Evolutionary conservation across 2,113 vertebrate species (phyloP), one percentile per base, ranked within the genome.

Genomic region (Malurus cyaneus): DNA sequence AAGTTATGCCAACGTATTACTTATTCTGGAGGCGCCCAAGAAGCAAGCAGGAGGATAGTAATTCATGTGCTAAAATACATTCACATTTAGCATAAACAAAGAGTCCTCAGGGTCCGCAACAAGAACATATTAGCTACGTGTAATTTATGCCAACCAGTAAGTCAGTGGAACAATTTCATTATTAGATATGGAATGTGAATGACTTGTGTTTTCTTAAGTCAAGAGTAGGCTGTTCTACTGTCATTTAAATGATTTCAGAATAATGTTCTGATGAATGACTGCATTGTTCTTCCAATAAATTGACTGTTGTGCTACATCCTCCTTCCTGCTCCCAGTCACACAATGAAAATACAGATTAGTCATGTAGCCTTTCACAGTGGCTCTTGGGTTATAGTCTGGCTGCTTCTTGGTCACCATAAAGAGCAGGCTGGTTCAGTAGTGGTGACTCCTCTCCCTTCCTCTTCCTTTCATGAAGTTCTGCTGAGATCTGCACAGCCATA

Each of bases 1-100:
- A 97, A 98, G 97, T 97, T 98, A 98, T 98, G 98, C 98, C 98
- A 98, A 96, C 4, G 78, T 93, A 96, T 98, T 97, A 97, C 92
- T 96, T 97, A 96, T 97, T 97, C 97, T 96, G 96, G 97, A 98
- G 94, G 96, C 95, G 64, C 96, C 95, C 94, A 96, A 97, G 97
- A 97, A 98, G 93, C 92, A 91, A 96, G 96, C 91, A 77, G 94
- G 96, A 96, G 96, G 97, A 96, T 92, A 96, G 97, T 96, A 96
- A 96, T 96, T 97, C 95, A 95, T 97, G 96, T 96, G 93, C 92
- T 94, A 97, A 96, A 98, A 97, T 95, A 96, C 93, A 96, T 96
- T 96, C 96, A 97, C 86, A 80, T 94, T 88, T 86, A 95, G 90
- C 89, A 94, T 95, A 94, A 95, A 96, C 90, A 97, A 92, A 90